Conservation (phyloP, 2,113 vertebrate genomes). For the Phalacrocorax brasilianus region DNA sequence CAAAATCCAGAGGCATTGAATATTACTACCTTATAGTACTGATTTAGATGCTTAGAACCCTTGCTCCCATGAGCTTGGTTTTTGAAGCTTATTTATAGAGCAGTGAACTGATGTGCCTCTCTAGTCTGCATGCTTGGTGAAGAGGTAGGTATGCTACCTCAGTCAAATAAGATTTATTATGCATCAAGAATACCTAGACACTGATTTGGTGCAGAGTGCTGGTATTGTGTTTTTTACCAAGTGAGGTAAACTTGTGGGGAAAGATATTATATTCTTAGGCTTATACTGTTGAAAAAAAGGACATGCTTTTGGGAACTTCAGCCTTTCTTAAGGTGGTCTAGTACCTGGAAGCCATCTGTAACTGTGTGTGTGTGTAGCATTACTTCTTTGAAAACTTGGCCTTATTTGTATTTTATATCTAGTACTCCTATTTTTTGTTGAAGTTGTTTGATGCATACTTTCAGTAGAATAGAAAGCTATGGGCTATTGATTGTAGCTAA, state of each 20-base stretch:
- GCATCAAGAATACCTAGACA: background rate
- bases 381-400: background rate
- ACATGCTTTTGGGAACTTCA: background rate
- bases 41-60: background rate
- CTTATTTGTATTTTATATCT: background rate
- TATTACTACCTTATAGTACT: background rate
- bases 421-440: background rate
- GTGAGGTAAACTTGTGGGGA: background rate
- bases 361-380: background rate
- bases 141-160: background rate
- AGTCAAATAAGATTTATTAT: background rate
- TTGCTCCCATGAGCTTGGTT: background rate
- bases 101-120: background rate
- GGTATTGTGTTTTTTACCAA: background rate
- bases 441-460: accelerated
- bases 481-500: background rate
- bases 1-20: background rate
- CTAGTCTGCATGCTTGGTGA: background rate
- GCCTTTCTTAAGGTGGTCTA: background rate
- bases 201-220: background rate
- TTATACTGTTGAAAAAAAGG: background rate
- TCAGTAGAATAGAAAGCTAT: background rate
- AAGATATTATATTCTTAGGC: background rate
- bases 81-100: background rate
- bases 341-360: background rate